Base-by-base conservation (phyloP, 2,888 invertebrate species). In the Xestoiulus laeticollis region DNA sequence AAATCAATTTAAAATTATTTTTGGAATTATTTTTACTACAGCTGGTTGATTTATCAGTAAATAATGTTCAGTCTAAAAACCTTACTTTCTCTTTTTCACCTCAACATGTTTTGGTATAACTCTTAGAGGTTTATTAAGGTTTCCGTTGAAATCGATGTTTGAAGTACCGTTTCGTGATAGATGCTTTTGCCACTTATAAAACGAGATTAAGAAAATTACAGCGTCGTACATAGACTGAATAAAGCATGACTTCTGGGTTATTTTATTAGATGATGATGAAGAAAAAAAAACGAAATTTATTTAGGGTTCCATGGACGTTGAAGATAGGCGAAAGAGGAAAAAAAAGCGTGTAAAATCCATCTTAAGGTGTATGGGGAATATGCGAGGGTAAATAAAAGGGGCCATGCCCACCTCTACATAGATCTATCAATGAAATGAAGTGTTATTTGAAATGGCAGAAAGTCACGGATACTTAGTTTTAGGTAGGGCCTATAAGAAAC, bases 391-490 rank as follows among this genome's bases (percentile, higher is more conserved):
- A 68, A 68, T 68, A 68, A 68, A 48, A 68, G 68, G 68, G 68
- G 68, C 68, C 68, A 68, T 68, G 68, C 68, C 68, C 68, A 68
- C 68, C 68, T 68, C 68, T 68, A 68, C 68, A 8, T 26, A 10
- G 68, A 26, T 26, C 68, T 68, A 68, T 68, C 68, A 68, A 68
- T 68, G 68, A 68, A 68, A 68, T 26, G 68, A 68, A 68, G 68
- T 68, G 68, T 68, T 68, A 68, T 68, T 68, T 68, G 68, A 68
- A 68, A 68, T 68, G 68, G 68, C 68, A 68, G 22, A 68, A 68
- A 68, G 68, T 68, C 68, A 68, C 68, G 68, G 68, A 68, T 68
- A 68, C 68, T 68, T 68, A 68, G 68, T 68, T 68, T 68, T 68
- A 68, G 68, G 68, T 26, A 68, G 1, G 68, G 68, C 68, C 68